Evolutionary conservation across 2,113 vertebrate genomes (phyloP), one percentile per base, ranked within the genome.

Genomic region (Pogonocichla stellata): DNA sequence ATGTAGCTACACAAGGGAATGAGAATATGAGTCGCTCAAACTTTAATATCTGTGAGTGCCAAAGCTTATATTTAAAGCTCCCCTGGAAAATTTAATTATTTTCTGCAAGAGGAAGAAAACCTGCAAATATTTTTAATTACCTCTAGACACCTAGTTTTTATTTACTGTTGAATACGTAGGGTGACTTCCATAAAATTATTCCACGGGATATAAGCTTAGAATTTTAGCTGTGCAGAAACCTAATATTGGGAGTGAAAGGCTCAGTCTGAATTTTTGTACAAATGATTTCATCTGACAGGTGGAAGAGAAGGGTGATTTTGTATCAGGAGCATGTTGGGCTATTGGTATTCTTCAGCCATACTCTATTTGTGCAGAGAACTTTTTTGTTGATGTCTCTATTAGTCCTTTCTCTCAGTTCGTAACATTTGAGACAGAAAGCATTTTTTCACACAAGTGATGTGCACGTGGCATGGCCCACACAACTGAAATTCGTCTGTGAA

Each of bases 21-120:
- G 62, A 82, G 50, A 95, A 48, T 85, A 80, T 90, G 87, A 94
- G 87, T 94, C 94, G 94, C 71, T 92, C 74, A 75, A 26, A 87
- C 61, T 78, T 81, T 85, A 94, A 67, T 89, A 87, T 83, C 56
- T 70, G 18, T 65, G 43, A 81, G 47, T 83, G 58, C 70, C 84
- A 84, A 81, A 79, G 45, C 58, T 72, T 92, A 48, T 85, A 31
- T 79, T 89, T 85, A 85, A 90, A 90, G 17, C 74, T 85, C 10
- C 25, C 3, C 8, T 82, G 36, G 70, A 94, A 91, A 92, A 86
- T 8, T 14, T 10, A 50, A 72, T 88, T 93, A 10, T 88, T 79
- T 65, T 82, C 40, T 85, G 22, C 43, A 51, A 58, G 73, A 42
- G 10, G 8, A 54, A 61, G 81, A 91, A 61, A 28, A 2, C 0